Base-by-base conservation (phyloP, 2,888 invertebrate genomes). In the Erpobdella octoculata region DNA sequence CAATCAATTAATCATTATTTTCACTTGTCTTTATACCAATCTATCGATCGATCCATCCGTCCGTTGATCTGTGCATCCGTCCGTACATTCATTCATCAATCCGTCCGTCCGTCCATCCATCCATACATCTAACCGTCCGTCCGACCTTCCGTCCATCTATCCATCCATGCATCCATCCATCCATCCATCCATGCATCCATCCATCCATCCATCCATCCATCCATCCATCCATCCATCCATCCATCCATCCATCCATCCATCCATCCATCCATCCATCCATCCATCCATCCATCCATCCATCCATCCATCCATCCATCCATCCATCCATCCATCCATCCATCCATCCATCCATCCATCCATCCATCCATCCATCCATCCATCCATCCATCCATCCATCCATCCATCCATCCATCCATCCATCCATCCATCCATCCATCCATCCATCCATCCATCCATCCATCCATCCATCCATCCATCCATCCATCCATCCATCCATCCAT, bases 161-260 rank as follows among this genome's bases (percentile, higher is more conserved):
- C 41, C 41, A 41, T 41, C 41, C 41, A 41, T 41, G 9, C 41
- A 41, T 41, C 41, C 41, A 41, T 41, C 41, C 41, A 41, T 41
- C 41, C 41, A 41, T 41, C 41, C 41, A 41, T 41, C 41, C 59
- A 59, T 59, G 12, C 59, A 59, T 59, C 59, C 59, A 59, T 59
- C 59, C 59, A 59, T 59, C 59, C 59, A 59, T 59, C 59, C 59
- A 59, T 59, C 59, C 59, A 59, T 59, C 59, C 59, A 59, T 59
- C 59, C 59, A 59, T 59, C 59, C 59, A 59, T 59, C 59, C 59
- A 59, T 59, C 59, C 59, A 59, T 59, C 59, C 59, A 59, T 59
- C 59, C 59, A 59, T 59, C 59, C 59, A 59, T 59, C 59, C 59
- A 59, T 59, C 59, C 59, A 59, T 59, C 59, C 59, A 59, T 59